Percentiles rank a stretch among this genome's conserved stretches.
Conservation (phyloP, 1,140 invertebrate genomes). For the Tenebrio molitor region DNA sequence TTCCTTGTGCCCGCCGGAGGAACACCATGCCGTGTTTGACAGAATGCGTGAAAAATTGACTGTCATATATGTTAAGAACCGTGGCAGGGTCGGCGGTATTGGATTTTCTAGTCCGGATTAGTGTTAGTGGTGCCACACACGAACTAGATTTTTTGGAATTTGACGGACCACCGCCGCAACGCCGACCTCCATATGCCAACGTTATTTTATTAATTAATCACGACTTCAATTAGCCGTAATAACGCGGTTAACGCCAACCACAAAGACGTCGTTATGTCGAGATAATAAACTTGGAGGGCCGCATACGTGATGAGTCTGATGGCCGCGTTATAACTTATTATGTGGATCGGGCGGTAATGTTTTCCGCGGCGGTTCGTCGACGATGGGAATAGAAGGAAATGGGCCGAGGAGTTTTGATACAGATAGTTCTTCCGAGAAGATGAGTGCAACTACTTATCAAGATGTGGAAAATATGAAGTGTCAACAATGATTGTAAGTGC, state of each 20-base stretch:
- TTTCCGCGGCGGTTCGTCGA: too few species aligned
- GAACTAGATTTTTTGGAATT: conserved; percentile 13
- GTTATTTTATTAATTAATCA: conserved; percentile 21
- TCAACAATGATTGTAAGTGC: too few species aligned
- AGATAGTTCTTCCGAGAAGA: too few species aligned
- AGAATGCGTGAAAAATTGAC: conserved; percentile 34
- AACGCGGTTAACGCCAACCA: conserved; percentile 6
- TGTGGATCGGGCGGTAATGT: conserved; percentile 16
- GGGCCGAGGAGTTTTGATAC: too few species aligned
- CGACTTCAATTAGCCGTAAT: conserved; percentile 35
- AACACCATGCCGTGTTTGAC: conserved; percentile 24
- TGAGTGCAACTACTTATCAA: too few species aligned
- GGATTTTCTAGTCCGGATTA: conserved; percentile 23
- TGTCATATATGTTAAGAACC: conserved; percentile 30
- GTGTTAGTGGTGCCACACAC: conserved; percentile 14
- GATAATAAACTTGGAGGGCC: conserved; percentile 29
- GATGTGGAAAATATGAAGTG: too few species aligned
- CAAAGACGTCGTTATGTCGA: conserved; percentile 34
- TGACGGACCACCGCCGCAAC: conserved; percentile 11
- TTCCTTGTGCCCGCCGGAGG: background rate
- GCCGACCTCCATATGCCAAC: background rate
- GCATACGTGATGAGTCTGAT: conserved; percentile 32
- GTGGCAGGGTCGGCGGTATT: conserved; percentile 17
- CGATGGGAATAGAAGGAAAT: too few species aligned
- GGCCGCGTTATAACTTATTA: conserved; percentile 10